A percentile compares a stretch with the other conserved stretches of the same genome.
Conservation (phyloP, 2,888 invertebrate genomes). For the Lapara coniferarum region DNA sequence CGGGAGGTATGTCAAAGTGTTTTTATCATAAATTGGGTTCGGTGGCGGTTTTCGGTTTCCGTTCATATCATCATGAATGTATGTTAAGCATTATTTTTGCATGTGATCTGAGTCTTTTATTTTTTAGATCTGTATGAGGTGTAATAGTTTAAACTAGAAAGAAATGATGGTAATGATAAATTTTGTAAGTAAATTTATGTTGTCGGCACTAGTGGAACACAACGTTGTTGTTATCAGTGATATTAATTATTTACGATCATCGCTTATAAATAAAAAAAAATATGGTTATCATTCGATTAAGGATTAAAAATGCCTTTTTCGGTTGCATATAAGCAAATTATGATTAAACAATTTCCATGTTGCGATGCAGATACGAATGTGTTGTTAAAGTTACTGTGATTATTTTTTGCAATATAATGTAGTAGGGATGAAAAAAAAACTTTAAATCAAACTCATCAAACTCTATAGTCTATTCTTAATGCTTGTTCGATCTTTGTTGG, state of each 20-base stretch:
- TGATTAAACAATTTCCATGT: no score
- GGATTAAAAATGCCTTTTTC: neutral
- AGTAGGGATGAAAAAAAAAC: no score
- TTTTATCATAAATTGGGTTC: constrained; percentile 32
- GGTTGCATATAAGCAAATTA: no score
- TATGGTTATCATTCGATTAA: neutral
- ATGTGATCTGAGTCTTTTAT: neutral
- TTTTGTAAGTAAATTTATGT: no score
- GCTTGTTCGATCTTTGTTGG: neutral
- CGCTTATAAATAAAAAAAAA: neutral
- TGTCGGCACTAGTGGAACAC: neutral
- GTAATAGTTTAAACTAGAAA: neutral
- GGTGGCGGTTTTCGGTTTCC: constrained; percentile 26
- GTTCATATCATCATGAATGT: constrained; percentile 3
- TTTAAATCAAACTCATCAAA: no score
- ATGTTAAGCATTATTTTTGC: neutral
- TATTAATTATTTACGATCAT: neutral
- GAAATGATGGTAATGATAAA: neutral
- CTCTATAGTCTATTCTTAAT: no score
- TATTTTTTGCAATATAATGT: no score
- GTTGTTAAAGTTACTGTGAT: no score
- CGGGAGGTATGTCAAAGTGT: constrained; percentile 65
- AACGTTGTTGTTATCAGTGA: neutral
- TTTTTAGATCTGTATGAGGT: neutral
- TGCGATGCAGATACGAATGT: no score